Conservation (phyloP, 2,888 invertebrate genomes). For the Pristionchus exspectatus region DNA sequence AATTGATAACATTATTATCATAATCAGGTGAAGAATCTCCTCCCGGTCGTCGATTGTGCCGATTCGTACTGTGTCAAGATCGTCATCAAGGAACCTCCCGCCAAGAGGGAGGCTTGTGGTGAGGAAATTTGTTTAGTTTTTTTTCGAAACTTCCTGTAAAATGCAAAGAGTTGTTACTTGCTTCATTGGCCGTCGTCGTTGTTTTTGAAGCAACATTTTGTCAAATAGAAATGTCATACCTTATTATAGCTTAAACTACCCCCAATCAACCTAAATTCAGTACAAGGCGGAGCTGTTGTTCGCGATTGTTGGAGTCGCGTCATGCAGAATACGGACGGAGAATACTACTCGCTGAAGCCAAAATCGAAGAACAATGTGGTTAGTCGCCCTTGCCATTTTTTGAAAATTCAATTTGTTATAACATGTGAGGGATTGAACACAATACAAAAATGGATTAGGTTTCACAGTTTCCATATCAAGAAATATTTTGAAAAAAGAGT, state of each 20-base stretch:
- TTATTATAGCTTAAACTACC: no score
- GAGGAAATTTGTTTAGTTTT: conserved; percentile 34
- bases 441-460: background rate
- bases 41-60: conserved; percentile 71
- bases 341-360: conserved; percentile 58
- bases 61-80: conserved; percentile 73
- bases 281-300: conserved; percentile 71
- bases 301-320: conserved; percentile 76
- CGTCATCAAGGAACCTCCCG: conserved; percentile 71
- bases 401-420: no score
- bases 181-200: no score
- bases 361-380: conserved; percentile 65
- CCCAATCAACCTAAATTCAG: conserved; percentile 57
- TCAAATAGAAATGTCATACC: no score
- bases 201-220: no score
- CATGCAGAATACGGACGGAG: conserved; percentile 56
- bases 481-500: no score
- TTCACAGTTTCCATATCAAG: background rate
- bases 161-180: background rate
- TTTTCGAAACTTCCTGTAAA: background rate
- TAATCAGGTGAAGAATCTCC: conserved; percentile 59
- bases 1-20: background rate
- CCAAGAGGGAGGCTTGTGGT: conserved; percentile 73
- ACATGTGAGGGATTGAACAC: no score
- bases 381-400: background rate